Percentiles rank a stretch among this genome's conserved stretches.
These are phyloP conservation scores for Agrypnia vestita DNA, from an alignment of 1,140 invertebrate genomes.

Conservation along the genomic window DNA sequence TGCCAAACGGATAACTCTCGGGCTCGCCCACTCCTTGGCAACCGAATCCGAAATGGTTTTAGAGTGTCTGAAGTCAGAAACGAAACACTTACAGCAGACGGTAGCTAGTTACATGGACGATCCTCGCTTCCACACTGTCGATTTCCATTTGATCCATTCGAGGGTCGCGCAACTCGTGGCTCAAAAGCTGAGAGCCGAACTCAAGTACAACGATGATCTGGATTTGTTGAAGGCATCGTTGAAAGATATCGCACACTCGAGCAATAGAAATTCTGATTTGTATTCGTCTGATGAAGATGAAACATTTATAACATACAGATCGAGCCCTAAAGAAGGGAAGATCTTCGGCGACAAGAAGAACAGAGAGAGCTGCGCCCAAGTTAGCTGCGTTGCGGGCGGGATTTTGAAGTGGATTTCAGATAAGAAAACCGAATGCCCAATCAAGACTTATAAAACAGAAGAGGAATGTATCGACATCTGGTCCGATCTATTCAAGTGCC, in stretches of 20 bases:
- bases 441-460: constrained; percentile 70
- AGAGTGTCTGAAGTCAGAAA: constrained; percentile 75
- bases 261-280: constrained; percentile 59
- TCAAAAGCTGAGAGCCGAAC: constrained; percentile 68
- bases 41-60: constrained; percentile 67
- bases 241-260: constrained; percentile 40
- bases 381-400: constrained; percentile 69
- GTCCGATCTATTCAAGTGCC: constrained; percentile 65
- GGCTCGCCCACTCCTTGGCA: constrained; percentile 66
- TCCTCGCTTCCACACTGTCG: constrained; percentile 73
- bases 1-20: constrained; percentile 76
- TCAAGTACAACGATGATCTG: constrained; percentile 65
- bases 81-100: constrained; percentile 78
- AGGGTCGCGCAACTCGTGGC: constrained; percentile 76
- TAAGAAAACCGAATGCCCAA: constrained; percentile 51
- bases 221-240: constrained; percentile 49
- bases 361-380: constrained; percentile 65
- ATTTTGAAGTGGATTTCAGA: constrained; percentile 68
- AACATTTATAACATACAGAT: constrained; percentile 35
- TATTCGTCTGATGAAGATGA: constrained; percentile 68
- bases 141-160: constrained; percentile 78
- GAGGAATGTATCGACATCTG: constrained; percentile 73
- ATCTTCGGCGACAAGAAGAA: constrained; percentile 59
- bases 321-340: constrained; percentile 47
- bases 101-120: constrained; percentile 80